Evolutionary conservation across 2,797 vertebrate species (phyloP).

Genomic region (Valencia hispanica): DNA sequence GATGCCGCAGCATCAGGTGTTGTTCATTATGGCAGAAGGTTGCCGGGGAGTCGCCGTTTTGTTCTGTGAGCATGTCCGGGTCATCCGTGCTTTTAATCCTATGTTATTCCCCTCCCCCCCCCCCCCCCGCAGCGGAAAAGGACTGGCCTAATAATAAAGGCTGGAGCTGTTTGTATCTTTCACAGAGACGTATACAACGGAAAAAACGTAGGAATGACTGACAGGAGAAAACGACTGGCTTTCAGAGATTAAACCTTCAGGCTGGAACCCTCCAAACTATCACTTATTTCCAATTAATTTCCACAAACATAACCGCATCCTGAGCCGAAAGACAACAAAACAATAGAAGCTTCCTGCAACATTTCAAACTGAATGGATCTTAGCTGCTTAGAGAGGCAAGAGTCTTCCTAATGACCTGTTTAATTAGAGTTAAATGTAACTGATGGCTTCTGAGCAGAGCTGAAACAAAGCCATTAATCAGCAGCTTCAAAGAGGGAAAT

Average conservation of each 20-base stretch:
- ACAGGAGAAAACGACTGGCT: not conserved
- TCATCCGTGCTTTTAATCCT: constrained; percentile 15
- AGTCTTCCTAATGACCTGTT: constrained; percentile 3
- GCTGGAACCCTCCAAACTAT: not conserved
- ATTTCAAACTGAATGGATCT: constrained; percentile 7
- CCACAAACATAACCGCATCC: not conserved
- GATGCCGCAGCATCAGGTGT: constrained; percentile 24
- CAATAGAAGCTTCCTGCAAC: not conserved
- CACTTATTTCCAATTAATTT: constrained; percentile 5
- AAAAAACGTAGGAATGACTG: not conserved
- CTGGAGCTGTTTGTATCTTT: not conserved
- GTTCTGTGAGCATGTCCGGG: constrained; percentile 1
- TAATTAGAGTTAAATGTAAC: constrained; percentile 17
- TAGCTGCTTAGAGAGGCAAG: not conserved
- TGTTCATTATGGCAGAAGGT: constrained; percentile 28
- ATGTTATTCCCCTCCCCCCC: no score
- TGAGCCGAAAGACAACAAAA: not conserved
- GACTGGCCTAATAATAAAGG: not conserved
- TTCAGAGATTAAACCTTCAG: not conserved
- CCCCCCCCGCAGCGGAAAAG: not conserved
- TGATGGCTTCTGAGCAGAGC: constrained; percentile 1
- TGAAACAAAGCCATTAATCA: constrained; percentile 8
- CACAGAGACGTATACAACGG: not conserved
- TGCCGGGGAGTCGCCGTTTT: constrained; percentile 1
- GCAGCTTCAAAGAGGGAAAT: not conserved